phyloP scores from a whole-genome alignment of 2,888 invertebrate genomes.

The Cataglyphis altisquamis region DNA sequence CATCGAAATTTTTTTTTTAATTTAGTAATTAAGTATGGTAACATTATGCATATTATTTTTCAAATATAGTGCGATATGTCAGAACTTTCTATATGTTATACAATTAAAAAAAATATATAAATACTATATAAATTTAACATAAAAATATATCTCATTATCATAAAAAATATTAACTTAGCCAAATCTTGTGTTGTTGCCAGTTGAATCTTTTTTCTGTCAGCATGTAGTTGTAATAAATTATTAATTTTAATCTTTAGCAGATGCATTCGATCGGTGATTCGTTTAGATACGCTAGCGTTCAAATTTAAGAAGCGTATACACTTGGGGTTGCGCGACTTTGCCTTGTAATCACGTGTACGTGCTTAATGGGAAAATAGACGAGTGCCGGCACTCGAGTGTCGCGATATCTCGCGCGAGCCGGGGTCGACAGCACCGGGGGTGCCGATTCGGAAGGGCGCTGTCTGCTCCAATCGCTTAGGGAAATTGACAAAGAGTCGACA shows the following conservation, averaged over 20 bases:
- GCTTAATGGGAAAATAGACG: conserved; percentile 81
- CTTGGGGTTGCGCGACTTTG: conserved; percentile 52
- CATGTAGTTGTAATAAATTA: conserved; percentile 60
- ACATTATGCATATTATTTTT: background rate
- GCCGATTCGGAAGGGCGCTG: conserved; percentile 70
- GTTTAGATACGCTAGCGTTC: conserved; percentile 62
- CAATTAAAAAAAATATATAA: background rate
- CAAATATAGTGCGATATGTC: background rate
- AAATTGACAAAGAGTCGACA: conserved; percentile 84
- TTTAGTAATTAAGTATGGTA: background rate
- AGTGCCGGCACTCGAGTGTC: conserved; percentile 72
- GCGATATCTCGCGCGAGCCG: conserved; percentile 69
- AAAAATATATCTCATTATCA: background rate
- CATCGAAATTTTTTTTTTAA: background rate
- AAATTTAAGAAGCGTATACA: conserved; percentile 56
- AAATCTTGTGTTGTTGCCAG: background rate
- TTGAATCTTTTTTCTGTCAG: background rate
- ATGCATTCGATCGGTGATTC: conserved; percentile 70
- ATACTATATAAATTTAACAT: background rate
- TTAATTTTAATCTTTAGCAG: conserved; percentile 66
- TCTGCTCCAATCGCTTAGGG: conserved; percentile 80
- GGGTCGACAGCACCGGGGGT: conserved; percentile 51
- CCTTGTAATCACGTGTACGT: conserved; percentile 77
- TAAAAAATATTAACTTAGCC: background rate
- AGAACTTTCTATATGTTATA: background rate